Conservation (phyloP, 2,888 invertebrate genomes). For the Polydrusus pterygomalis region DNA sequence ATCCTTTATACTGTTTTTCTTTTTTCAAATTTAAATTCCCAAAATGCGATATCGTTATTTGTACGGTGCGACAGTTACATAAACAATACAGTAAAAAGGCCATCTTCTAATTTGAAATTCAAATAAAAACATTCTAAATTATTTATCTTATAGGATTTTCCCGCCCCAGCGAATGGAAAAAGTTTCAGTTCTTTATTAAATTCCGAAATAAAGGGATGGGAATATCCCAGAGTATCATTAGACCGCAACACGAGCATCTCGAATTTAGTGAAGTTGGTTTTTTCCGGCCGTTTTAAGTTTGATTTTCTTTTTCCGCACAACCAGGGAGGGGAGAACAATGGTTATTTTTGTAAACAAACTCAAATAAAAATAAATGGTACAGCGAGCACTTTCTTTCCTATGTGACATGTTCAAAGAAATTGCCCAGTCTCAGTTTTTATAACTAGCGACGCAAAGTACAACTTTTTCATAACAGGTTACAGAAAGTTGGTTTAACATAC, state of each 20-base stretch:
- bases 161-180: constrained; percentile 42
- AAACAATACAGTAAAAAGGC: constrained; percentile 24
- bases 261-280: constrained; percentile 27
- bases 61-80: constrained; percentile 18
- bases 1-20: neutral
- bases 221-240: constrained; percentile 35
- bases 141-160: constrained; percentile 48
- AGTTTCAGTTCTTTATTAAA: constrained; percentile 49
- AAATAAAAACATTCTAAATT: constrained; percentile 48
- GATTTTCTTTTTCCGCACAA: neutral
- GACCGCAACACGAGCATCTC: constrained; percentile 38
- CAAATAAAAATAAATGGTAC: neutral
- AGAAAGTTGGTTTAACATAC: too few relatives aligned
- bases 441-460: too few relatives aligned
- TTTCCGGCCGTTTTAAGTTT: constrained; percentile 6
- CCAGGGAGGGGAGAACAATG: neutral
- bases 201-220: constrained; percentile 46
- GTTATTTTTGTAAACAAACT: neutral
- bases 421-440: too few relatives aligned
- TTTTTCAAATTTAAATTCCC: neutral
- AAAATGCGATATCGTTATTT: constrained; percentile 3
- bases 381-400: too few relatives aligned
- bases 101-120: constrained; percentile 44
- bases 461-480: too few relatives aligned
- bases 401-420: too few relatives aligned